Evolutionary conservation across 1,140 invertebrate species (phyloP).

Genomic region (Drosophila albomicans): DNA sequence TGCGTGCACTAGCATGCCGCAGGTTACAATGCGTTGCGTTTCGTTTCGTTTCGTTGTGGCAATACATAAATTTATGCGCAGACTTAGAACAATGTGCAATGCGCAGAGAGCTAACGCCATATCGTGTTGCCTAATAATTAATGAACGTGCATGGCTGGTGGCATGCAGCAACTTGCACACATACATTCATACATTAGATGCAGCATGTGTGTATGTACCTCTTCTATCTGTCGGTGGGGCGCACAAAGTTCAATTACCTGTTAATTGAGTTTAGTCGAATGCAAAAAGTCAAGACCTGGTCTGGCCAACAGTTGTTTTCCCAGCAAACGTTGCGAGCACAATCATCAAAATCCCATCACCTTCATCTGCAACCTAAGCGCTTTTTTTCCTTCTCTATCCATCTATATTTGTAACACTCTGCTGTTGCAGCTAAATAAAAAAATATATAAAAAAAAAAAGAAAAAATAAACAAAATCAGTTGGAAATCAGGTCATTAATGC

Average conservation of each 20-base stretch:
- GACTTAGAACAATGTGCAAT: conserved; percentile 77
- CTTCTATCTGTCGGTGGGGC: conserved; percentile 19
- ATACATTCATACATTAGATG: conserved; percentile 7
- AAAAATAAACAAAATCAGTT: conserved; percentile 2
- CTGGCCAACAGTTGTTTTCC: conserved; percentile 17
- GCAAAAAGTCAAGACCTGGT: conserved; percentile 71
- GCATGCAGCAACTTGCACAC: conserved; percentile 19
- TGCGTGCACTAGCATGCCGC: conserved; percentile 60
- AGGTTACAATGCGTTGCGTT: conserved; percentile 66
- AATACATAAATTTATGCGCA: conserved; percentile 78
- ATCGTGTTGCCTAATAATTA: conserved; percentile 83
- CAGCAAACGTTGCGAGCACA: conserved; percentile 47
- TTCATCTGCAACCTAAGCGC: conserved; percentile 11
- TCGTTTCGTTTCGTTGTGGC: conserved; percentile 9
- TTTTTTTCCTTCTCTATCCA: not conserved
- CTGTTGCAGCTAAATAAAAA: conserved; percentile 43
- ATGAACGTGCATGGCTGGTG: conserved; percentile 65
- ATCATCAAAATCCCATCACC: conserved; percentile 80
- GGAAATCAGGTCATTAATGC: conserved; percentile 68
- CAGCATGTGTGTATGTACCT: not conserved
- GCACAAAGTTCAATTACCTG: conserved; percentile 78
- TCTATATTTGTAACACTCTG: conserved; percentile 11
- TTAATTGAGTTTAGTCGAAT: conserved; percentile 80
- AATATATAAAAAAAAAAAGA: conserved; percentile 11
- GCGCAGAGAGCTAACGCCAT: conserved; percentile 56